These are phyloP conservation scores for Temnothorax ravouxi DNA, from an alignment of 2,888 invertebrate species.

Conservation along the genomic window DNA sequence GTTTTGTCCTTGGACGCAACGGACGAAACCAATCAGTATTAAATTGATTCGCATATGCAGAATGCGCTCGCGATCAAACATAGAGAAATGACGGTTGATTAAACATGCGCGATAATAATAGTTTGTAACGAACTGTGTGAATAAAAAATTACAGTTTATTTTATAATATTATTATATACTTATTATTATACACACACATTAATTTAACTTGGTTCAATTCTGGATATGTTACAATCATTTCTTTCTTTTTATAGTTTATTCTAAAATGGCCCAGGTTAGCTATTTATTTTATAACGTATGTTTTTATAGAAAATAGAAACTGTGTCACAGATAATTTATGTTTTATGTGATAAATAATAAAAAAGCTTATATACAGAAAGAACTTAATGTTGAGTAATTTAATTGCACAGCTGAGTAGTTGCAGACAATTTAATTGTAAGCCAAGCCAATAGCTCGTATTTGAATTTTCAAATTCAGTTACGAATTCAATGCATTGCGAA, in stretches of 20 bases:
- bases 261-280: neutral
- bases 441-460: neutral
- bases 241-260: neutral
- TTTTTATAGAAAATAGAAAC: neutral
- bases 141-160: neutral
- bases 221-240: neutral
- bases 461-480: neutral
- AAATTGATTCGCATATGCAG: constrained; percentile 1
- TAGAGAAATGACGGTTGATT: neutral
- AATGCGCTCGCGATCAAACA: neutral
- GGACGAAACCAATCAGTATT: neutral
- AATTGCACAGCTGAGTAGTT: neutral
- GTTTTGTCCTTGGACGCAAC: neutral
- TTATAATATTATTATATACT: neutral
- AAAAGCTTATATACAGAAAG: neutral
- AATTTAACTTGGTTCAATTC: neutral
- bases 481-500: neutral
- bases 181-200: neutral
- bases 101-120: neutral
- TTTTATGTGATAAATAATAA: neutral
- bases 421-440: neutral
- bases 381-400: neutral
- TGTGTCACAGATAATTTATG: neutral
- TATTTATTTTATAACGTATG: neutral
- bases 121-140: neutral